Conservation (phyloP, 2,888 invertebrate species). For the Drosophila mercatorum region DNA sequence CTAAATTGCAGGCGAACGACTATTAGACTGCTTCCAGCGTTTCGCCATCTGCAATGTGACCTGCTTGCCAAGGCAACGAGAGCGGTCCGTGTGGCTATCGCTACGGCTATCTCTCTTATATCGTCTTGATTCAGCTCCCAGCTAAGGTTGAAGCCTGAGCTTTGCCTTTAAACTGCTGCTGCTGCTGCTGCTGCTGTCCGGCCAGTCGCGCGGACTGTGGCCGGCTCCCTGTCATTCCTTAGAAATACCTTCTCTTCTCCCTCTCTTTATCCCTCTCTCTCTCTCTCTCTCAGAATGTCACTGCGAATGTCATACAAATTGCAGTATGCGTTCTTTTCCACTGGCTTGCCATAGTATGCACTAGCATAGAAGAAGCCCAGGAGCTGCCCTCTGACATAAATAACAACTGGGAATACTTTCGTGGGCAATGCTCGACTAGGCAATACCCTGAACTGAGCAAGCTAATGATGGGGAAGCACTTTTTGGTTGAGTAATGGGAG, state of each 20-base stretch:
- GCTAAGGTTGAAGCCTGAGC: constrained; percentile 6
- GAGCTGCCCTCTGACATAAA: constrained; percentile 42
- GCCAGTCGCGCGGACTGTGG: constrained; percentile 17
- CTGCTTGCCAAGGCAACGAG: constrained; percentile 52
- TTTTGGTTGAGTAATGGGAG: neutral
- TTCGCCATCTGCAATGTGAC: constrained; percentile 41
- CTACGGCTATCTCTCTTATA: constrained; percentile 53
- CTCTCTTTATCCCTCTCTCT: neutral
- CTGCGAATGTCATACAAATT: constrained; percentile 63
- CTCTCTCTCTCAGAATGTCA: constrained; percentile 44
- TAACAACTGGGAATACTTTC: constrained; percentile 8
- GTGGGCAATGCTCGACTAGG: neutral
- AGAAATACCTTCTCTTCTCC: constrained; percentile 43
- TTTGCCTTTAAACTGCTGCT: constrained; percentile 12
- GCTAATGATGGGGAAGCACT: no score
- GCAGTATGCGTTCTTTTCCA: constrained; percentile 20
- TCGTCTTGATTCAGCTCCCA: constrained; percentile 42
- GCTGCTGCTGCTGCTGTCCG: neutral
- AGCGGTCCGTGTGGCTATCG: constrained; percentile 40
- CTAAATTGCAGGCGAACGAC: constrained; percentile 60
- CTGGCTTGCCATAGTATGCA: constrained; percentile 15
- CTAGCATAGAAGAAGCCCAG: constrained; percentile 9
- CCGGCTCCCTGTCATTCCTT: constrained; percentile 44
- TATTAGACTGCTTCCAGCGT: constrained; percentile 49
- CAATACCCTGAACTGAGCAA: neutral